Evolutionary conservation across 1,140 invertebrate species (phyloP).

Genomic region (Penaeus chinensis): DNA sequence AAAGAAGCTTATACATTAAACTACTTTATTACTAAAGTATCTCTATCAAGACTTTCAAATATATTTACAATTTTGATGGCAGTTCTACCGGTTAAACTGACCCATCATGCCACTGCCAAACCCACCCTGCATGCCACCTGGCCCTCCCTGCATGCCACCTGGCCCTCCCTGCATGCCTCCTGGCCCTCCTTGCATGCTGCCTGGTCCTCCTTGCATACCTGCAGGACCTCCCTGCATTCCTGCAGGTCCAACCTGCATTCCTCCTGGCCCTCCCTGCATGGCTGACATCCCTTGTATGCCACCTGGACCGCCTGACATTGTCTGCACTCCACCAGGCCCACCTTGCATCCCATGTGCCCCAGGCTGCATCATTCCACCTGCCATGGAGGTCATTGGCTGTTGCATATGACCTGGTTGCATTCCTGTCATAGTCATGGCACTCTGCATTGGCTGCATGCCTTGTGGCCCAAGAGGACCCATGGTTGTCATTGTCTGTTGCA

Average conservation of each 20-base stretch:
- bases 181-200: conserved; percentile 34
- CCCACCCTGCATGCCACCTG: conserved; percentile 35
- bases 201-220: conserved; percentile 43
- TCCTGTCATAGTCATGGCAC: conserved; percentile 6
- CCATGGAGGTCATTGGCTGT: conserved; percentile 51
- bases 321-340: conserved; percentile 1
- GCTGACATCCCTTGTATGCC: conserved; percentile 30
- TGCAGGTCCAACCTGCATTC: conserved; percentile 43
- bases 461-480: conserved; percentile 26
- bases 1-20: not conserved
- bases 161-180: conserved; percentile 43
- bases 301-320: conserved; percentile 43
- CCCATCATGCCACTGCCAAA: conserved; percentile 41
- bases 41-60: not conserved
- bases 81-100: conserved; percentile 32
- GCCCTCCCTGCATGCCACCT: conserved; percentile 36
- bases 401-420: conserved; percentile 52
- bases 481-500: conserved; percentile 15
- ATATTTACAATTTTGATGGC: not conserved
- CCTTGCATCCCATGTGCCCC: conserved; percentile 43
- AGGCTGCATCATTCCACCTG: conserved; percentile 53
- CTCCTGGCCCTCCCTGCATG: conserved; percentile 36
- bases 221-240: conserved; percentile 39
- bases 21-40: not conserved
- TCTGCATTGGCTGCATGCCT: conserved; percentile 8